Percentiles rank a stretch among this genome's conserved stretches.
These are phyloP conservation scores for Neosilurus mollespiculum DNA, from an alignment of 2,797 vertebrate genomes.

Conservation along the genomic window DNA sequence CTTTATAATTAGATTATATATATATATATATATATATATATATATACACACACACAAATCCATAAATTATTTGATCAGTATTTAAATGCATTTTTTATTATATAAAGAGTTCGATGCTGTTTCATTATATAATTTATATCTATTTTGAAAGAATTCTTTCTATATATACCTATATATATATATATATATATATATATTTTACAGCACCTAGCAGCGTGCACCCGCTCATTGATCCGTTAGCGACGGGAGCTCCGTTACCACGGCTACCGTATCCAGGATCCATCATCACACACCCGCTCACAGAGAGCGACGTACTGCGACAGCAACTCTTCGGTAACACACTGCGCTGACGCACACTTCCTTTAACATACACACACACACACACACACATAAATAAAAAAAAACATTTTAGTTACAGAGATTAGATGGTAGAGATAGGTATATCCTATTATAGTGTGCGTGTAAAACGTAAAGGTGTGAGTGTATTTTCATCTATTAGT, in stretches of 20 bases:
- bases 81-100: not conserved
- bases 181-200: not conserved
- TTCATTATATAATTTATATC: not conserved
- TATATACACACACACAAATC: not conserved
- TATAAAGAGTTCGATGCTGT: not conserved
- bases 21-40: too few species aligned
- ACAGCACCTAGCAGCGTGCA: conserved; percentile 95
- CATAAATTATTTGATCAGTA: not conserved
- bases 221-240: conserved; percentile 96
- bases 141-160: too few species aligned
- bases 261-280: conserved; percentile 96
- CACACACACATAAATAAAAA: not conserved
- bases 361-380: not conserved
- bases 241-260: conserved; percentile 93
- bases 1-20: too few species aligned
- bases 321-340: conserved; percentile 98
- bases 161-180: not conserved
- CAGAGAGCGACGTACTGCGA: conserved; percentile 98
- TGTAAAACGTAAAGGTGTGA: not conserved
- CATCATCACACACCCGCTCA: conserved; percentile 95
- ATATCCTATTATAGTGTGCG: not conserved
- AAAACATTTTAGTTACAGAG: not conserved
- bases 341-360: conserved; percentile 61
- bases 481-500: not conserved
- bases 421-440: not conserved